phyloP scores from a whole-genome alignment of 2,113 vertebrate genomes.

The Colius striatus region DNA sequence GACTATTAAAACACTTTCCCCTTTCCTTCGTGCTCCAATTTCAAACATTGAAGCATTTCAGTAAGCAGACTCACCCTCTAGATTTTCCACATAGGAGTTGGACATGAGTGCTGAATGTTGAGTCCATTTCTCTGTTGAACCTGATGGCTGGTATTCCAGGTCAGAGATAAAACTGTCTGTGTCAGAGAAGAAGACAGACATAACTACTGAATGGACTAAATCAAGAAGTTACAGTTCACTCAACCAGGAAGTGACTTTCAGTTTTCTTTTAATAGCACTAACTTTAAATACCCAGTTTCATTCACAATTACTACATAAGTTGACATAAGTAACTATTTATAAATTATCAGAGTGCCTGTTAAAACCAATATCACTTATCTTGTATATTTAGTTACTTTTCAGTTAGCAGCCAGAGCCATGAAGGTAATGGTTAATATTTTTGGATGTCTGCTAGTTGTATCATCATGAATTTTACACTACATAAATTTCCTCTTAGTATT shows the following conservation, averaged over 20 bases:
- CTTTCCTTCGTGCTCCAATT: constrained; percentile 62
- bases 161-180: constrained; percentile 84
- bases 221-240: constrained; percentile 76
- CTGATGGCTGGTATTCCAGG: constrained; percentile 83
- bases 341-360: constrained; percentile 20
- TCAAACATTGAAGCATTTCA: constrained; percentile 73
- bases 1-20: constrained; percentile 14
- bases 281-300: constrained; percentile 31
- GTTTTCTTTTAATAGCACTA: constrained; percentile 50
- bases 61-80: constrained; percentile 83
- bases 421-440: neutral
- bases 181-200: constrained; percentile 84
- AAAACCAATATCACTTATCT: neutral
- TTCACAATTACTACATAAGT: neutral
- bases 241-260: constrained; percentile 64
- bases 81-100: constrained; percentile 82
- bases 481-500: neutral
- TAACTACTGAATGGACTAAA: constrained; percentile 83
- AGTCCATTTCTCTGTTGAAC: constrained; percentile 84
- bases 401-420: neutral
- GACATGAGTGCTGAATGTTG: constrained; percentile 81
- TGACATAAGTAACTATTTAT: constrained; percentile 19
- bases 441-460: neutral
- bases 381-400: neutral
- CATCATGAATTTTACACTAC: neutral